Base-by-base conservation (phyloP, 2,113 vertebrate species). In the Nothobranchius kuhntae region DNA sequence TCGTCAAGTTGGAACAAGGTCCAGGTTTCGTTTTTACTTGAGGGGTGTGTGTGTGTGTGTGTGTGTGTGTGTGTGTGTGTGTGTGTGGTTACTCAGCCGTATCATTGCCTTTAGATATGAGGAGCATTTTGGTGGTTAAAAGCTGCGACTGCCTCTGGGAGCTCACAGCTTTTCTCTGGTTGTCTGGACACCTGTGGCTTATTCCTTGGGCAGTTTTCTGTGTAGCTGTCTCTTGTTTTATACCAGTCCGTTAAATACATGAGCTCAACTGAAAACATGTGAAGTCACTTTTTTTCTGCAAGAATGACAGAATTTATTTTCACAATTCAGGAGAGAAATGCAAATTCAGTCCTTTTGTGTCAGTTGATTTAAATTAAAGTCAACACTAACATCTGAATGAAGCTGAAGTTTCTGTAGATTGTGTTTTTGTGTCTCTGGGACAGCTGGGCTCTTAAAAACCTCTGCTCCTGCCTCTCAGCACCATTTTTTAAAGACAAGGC, bases 1-100 rank as follows among this genome's bases (percentile, higher is more conserved):
- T 56, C 53, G 65, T 82, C 10, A 83, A 73, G 89, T 88, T 60
- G 3, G 67, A 84, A 77, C 88, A 83, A 54, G 56, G 61, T 71
- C 52, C 35, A 53, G 36, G 35, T 55, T 42, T 62, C 17, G 51
- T 45, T 71, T 74, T 75, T 13, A 52, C 56, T 71, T 70, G 47
- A 63, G 83, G 54, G 26, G 9, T 47, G 42, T 59, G 63, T 36
- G n/a, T 67, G 36, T n/a, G 67, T 44, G 9, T 30, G 51, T n/a
- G 2, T 64, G 71, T 68, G 68, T 73, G 65, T 58, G 63, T 36
- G n/a, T 66, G 36, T 15, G 67, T 44, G 9, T 30, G 51, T n/a
- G 2, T 61, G 71, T 68, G 68, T 73, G 65, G 61, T 66, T 57
- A 62, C 44, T 75, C 74, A 71, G 42, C 69, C 65, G 38, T 71